Percentiles rank a stretch among this genome's conserved stretches.
phyloP scores from a whole-genome alignment of 2,888 invertebrate species.

The Melanostoma mellinum region DNA sequence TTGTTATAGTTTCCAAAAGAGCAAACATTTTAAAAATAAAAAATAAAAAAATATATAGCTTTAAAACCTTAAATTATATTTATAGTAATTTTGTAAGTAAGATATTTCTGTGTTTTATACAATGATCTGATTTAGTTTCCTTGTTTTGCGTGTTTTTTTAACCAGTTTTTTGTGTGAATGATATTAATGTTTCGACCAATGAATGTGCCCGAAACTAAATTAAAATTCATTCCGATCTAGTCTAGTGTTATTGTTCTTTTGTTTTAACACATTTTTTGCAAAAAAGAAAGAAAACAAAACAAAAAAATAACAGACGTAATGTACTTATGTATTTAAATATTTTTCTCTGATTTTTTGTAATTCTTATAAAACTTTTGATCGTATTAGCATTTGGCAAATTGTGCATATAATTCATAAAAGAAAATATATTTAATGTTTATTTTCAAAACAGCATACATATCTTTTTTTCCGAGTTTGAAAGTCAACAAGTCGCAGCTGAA shows the following conservation, averaged over 20 bases:
- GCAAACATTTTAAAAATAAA: slow-evolving; percentile 56
- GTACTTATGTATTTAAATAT: no score
- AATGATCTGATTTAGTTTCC: background rate
- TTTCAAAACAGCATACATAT: slow-evolving; percentile 41
- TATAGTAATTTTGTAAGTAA: slow-evolving; percentile 48
- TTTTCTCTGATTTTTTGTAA: slow-evolving; percentile 18
- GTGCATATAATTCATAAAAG: slow-evolving; percentile 31
- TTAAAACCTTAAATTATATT: slow-evolving; percentile 67
- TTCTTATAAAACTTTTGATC: slow-evolving; percentile 34
- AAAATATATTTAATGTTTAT: slow-evolving; percentile 54
- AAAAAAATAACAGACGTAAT: no score
- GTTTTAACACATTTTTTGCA: background rate
- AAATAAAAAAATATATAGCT: slow-evolving; percentile 12
- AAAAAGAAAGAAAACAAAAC: background rate
- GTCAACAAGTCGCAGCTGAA: no score
- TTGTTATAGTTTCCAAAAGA: slow-evolving; percentile 69
- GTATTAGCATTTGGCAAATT: slow-evolving; percentile 43
- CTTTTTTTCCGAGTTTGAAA: no score
- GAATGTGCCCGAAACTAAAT: background rate
- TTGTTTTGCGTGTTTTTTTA: slow-evolving; percentile 15
- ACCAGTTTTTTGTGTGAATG: background rate
- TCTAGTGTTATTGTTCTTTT: slow-evolving; percentile 16
- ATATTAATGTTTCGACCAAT: background rate
- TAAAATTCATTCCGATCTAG: slow-evolving; percentile 25
- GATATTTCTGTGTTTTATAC: slow-evolving; percentile 56